Base-by-base conservation (phyloP, 2,888 invertebrate species). In the Ophonus ardosiacus region DNA sequence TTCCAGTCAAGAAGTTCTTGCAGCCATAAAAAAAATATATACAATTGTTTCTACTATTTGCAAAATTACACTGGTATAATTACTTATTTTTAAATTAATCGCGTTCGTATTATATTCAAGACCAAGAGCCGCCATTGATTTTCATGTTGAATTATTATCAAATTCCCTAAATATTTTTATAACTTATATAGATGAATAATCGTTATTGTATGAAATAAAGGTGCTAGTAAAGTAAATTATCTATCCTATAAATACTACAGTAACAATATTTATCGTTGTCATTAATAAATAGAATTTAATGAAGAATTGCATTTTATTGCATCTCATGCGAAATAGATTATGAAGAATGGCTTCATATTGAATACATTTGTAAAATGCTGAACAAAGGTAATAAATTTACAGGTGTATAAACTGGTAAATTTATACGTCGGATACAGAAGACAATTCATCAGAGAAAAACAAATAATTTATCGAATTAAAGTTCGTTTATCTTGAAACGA, bases 401-500 rank as follows among this genome's bases (percentile, higher is more conserved):
- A 38, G 38, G 68, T 31, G 24, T 63, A 63, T 63, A 68, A 0
- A 68, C 38, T 15, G 68, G 31, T 38, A 68, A 65, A 68, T 68
- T 68, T 31, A 68, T 68, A 15, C n/a, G 15, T 15, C 71, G 71
- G 43, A 43, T 74, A 74, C 43, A 10, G 18, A 18, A 74, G 71
- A 43, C 40, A 74, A 74, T 74, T 74, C 71, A 74, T 74, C 71
- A 74, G 18, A 10, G 18, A 8, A 71, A 17, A 74, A 21, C 43
- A 43, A 43, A 74, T 74, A 74, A 43, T 43, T 43, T 43, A 43
- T 74, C 71, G 71, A 74, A 74, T 74, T 74, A 43, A 74, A 74
- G 17, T 74, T 74, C 43, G 43, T 74, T 74, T 74, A 74, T 68
- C 68, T 68, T 38, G 68, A 24, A 68, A 38, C 24, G 63, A 63